Conservation (phyloP, 2,797 vertebrate species). For the Hippocampus kuda region DNA sequence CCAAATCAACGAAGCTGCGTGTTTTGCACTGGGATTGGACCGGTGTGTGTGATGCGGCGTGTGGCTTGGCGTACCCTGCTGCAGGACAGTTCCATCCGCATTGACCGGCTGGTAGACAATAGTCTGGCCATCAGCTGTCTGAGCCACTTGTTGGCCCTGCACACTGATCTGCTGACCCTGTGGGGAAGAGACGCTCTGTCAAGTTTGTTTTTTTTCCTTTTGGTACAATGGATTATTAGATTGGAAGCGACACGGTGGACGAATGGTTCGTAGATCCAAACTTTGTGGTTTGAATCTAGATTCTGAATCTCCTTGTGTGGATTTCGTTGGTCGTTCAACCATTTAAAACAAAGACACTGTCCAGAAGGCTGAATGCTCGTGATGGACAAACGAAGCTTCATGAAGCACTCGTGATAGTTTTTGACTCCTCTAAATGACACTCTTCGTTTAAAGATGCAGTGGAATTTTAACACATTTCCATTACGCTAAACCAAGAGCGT, state of each 20-base stretch:
- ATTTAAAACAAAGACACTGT: too few relatives aligned
- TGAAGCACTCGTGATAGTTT: too few relatives aligned
- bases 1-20: not conserved
- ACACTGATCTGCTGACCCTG: constrained; percentile 94
- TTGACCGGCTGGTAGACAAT: constrained; percentile 99
- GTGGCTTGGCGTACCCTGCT: constrained; percentile 75
- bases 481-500: too few relatives aligned
- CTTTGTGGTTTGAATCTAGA: not conserved
- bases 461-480: too few relatives aligned
- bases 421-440: too few relatives aligned
- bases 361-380: too few relatives aligned
- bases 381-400: too few relatives aligned
- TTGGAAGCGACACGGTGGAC: not conserved
- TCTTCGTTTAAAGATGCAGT: too few relatives aligned
- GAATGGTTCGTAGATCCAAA: not conserved
- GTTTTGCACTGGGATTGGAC: not conserved
- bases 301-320: not conserved
- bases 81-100: constrained; percentile 91
- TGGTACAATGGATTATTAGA: not conserved
- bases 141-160: constrained; percentile 95
- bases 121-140: constrained; percentile 96
- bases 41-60: not conserved
- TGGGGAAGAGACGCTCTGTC: constrained; percentile 1
- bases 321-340: too few relatives aligned
- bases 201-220: not conserved